Base-by-base conservation (phyloP, 2,888 invertebrate species). In the Amphipoea lucens region DNA sequence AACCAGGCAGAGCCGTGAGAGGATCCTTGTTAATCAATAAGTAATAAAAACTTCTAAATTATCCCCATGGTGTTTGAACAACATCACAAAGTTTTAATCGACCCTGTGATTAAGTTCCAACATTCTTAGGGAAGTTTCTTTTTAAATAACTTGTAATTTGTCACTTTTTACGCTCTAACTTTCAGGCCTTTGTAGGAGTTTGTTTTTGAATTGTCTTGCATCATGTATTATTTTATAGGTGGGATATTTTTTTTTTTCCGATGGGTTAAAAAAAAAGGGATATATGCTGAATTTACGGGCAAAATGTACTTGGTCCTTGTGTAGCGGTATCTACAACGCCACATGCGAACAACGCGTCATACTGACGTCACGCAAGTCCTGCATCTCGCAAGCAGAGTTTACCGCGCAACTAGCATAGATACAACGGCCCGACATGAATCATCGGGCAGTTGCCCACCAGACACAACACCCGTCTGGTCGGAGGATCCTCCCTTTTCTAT, bases 1-100 rank as follows among this genome's bases (percentile, higher is more conserved):
- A 76, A 65, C 75, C 66, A 78, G 42, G n/a, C 63, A 57, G 48
- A 73, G 54, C 60, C 63, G 40, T 54, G 42, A 45, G 63, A 79
- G 76, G 71, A 29, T 87, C 69, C 71, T 77, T 78, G 78, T 86
- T 77, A 89, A 87, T 87, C 88, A 88, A 86, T 89, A 88, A 86
- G 79, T 80, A 81, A 88, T 82, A 83, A 82, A 81, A 90, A 73
- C 81, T 85, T 87, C 51, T 73, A 5, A 79, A 87, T 77, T 79
- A 72, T 80, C 69, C 82, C 86, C 75, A 81, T 84, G 90, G 86
- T 79, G 75, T 85, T 87, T 83, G 78, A 79, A 80, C 73, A 87
- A 79, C 84, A 84, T 88, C 79, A 71, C 74, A 62, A 90, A 89
- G 87, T 89, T 90, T 83, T 86, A 89, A 90, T 89, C 89, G 90